Conservation (phyloP, 2,113 vertebrate genomes). For the Coturnix japonica region DNA sequence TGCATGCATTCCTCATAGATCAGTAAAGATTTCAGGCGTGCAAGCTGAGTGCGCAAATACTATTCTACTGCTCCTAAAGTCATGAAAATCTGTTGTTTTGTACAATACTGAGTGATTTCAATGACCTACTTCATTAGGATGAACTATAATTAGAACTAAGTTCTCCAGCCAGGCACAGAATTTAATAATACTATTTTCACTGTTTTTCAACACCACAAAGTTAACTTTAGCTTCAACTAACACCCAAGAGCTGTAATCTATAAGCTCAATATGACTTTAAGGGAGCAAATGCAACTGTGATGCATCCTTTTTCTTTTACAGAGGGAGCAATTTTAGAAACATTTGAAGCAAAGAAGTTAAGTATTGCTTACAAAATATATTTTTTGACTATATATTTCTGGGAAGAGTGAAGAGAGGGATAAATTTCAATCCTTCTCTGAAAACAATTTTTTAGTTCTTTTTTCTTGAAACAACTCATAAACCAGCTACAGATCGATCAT, state of each 20-base stretch:
- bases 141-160: background rate
- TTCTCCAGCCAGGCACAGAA: background rate
- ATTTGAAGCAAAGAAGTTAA: background rate
- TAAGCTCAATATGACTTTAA: background rate
- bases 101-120: background rate
- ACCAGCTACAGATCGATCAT: background rate
- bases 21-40: background rate
- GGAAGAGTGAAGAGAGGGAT: background rate
- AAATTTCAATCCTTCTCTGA: background rate
- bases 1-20: background rate
- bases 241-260: background rate
- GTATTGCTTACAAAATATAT: background rate
- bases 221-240: background rate
- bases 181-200: background rate
- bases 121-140: background rate
- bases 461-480: constrained; percentile 11
- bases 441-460: background rate
- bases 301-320: background rate
- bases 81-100: background rate
- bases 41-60: background rate
- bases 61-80: background rate
- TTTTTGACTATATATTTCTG: background rate
- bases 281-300: background rate
- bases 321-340: background rate
- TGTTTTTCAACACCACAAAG: fast-evolving